Evolutionary conservation across 1,140 invertebrate species (phyloP).

Genomic region (Drosophila parvula): DNA sequence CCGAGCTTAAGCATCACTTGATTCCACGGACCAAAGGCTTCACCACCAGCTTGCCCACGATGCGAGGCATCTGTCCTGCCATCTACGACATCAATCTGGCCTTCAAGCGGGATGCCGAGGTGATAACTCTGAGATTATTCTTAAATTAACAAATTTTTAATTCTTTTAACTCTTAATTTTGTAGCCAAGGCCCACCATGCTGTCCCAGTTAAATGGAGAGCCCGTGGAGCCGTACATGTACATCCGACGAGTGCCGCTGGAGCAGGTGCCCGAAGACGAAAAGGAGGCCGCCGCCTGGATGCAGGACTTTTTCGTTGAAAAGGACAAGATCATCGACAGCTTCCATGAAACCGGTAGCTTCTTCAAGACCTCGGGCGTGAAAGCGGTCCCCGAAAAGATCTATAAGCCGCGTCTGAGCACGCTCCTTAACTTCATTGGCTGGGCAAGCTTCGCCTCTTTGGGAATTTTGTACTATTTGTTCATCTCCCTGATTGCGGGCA

Average conservation of each 20-base stretch:
- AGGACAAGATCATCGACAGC: conserved; percentile 92
- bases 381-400: conserved; percentile 86
- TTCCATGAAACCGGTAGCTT: conserved; percentile 93
- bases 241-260: conserved; percentile 91
- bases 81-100: conserved; percentile 93
- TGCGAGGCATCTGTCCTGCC: conserved; percentile 90
- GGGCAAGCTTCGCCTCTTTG: conserved; percentile 88
- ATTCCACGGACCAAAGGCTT: conserved; percentile 97
- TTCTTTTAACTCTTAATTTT: conserved; percentile 4
- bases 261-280: conserved; percentile 91
- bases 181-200: conserved; percentile 89
- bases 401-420: conserved; percentile 87
- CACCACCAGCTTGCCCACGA: conserved; percentile 89
- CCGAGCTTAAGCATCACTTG: conserved; percentile 94
- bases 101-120: conserved; percentile 87
- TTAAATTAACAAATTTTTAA: background rate
- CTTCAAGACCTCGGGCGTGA: conserved; percentile 89
- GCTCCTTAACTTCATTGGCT: conserved; percentile 88
- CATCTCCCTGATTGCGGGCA: conserved; percentile 89
- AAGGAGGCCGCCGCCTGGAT: conserved; percentile 92
- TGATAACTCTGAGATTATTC: conserved; percentile 50
- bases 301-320: conserved; percentile 86
- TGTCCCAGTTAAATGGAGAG: conserved; percentile 91
- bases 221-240: conserved; percentile 90
- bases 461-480: conserved; percentile 89